Evolutionary conservation across 2,888 invertebrate species (phyloP), one percentile per base, ranked within the genome.

Genomic region (Pyralis farinalis): DNA sequence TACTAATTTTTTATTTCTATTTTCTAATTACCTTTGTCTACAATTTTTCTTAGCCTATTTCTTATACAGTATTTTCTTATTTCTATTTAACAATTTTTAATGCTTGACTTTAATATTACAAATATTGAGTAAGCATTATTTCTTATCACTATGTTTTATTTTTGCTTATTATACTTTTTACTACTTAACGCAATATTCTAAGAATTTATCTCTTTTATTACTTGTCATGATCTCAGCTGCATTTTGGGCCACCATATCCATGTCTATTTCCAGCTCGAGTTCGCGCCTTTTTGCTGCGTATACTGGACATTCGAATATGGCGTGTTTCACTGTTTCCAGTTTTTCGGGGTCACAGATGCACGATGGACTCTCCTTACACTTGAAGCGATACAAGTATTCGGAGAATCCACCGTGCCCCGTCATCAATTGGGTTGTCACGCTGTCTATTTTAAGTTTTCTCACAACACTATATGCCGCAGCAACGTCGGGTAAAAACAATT

Each of bases 401-500:
- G 31, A 10, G 12, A 31, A 12, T 4, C 31, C 31, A 1, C 31
- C 31, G 10, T 31, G 25, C n/a, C 25, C 25, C 7, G 34, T 34
- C 11, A 34, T 6, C 1, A 25, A 3, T 5, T 34, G 34, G 1
- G 25, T 25, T 3, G 8, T 25, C 1, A 11, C 1, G 1, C 1
- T 1, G 5, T 1, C 10, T 2, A 12, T 5, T 8, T 27, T 11
- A 0, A 37, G 2, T 7, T 37, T 29, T 1, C 37, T 7, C 0
- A 29, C 11, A 2, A 9, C 33, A 3, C 9, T 34, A 21, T 37
- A 42, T 0, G 37, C 33, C 6, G 1, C 9, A 0, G 5, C 1
- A 0, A 9, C 37, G 1, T 29, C 12, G 1, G 51, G 50, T 20
- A 55, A 46, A 10, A 52, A 52, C 0, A 45, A 1, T 12, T 46